A percentile compares a stretch with the other conserved stretches of the same genome.
Conservation (phyloP, 2,888 invertebrate genomes). For the Strigamia maritima region DNA sequence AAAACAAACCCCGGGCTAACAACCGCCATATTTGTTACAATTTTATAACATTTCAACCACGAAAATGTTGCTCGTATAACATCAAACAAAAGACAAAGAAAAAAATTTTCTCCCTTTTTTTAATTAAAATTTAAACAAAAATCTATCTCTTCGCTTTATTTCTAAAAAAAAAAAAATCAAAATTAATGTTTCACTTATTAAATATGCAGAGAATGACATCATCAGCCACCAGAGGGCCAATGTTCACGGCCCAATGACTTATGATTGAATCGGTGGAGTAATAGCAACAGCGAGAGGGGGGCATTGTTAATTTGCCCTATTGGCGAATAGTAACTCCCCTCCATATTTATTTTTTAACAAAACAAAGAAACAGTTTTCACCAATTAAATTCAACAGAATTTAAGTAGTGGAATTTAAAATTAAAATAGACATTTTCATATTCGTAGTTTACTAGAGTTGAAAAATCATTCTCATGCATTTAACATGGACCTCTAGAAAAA, state of each 20-base stretch:
- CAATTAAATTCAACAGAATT: not conserved
- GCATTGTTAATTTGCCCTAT: constrained; percentile 11
- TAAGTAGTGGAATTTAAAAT: not conserved
- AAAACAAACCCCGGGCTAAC: not conserved
- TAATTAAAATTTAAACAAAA: not conserved
- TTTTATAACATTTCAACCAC: not conserved
- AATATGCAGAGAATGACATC: constrained; percentile 30
- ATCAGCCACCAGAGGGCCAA: constrained; percentile 31
- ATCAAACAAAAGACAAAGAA: not conserved
- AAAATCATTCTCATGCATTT: not conserved
- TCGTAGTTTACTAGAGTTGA: no score
- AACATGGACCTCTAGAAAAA: not conserved
- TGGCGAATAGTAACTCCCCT: not conserved
- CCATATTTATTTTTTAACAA: not conserved
- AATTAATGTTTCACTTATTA: constrained; percentile 2
- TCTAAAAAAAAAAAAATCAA: not conserved
- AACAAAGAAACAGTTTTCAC: not conserved
- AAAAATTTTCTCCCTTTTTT: not conserved
- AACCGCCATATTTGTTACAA: constrained; percentile 18
- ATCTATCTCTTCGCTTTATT: not conserved
- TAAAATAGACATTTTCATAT: no score
- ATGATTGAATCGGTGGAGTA: constrained; percentile 32
- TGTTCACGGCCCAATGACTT: constrained; percentile 32
- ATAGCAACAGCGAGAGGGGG: not conserved
- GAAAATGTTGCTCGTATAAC: no score